Conservation (phyloP, 2,888 invertebrate genomes). For the Zelleria hepariella region DNA sequence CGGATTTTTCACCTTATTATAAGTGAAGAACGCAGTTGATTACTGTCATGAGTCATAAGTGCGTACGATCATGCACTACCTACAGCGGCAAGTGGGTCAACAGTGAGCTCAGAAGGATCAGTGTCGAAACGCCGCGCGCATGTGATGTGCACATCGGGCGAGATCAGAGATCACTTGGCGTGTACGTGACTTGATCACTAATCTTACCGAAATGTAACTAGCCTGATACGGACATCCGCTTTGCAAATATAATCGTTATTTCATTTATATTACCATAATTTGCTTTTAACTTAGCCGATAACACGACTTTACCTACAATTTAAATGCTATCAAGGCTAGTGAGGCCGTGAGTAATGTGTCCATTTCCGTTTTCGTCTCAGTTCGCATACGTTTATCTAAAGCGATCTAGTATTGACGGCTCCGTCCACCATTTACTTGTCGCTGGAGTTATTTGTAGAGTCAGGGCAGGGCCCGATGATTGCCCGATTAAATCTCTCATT, state of each 20-base stretch:
- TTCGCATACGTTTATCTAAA: neutral
- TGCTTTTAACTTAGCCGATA: neutral
- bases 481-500: constrained; percentile 45
- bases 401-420: neutral
- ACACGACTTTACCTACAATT: neutral
- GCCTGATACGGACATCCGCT: neutral
- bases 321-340: neutral
- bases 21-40: neutral
- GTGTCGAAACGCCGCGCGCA: neutral
- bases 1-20: neutral
- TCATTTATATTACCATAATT: neutral
- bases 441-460: constrained; percentile 26
- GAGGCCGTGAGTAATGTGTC: constrained; percentile 1
- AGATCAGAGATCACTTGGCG: neutral
- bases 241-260: neutral
- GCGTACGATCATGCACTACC: neutral
- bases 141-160: neutral
- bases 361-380: constrained; percentile 3
- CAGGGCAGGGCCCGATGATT: constrained; percentile 28
- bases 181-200: neutral
- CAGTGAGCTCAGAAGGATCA: neutral
- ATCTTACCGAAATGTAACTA: neutral
- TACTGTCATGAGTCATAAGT: neutral
- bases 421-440: neutral
- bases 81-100: neutral